Evolutionary conservation across 2,888 invertebrate species (phyloP), one percentile per base, ranked within the genome.

Genomic region (Brenthis daphne): DNA sequence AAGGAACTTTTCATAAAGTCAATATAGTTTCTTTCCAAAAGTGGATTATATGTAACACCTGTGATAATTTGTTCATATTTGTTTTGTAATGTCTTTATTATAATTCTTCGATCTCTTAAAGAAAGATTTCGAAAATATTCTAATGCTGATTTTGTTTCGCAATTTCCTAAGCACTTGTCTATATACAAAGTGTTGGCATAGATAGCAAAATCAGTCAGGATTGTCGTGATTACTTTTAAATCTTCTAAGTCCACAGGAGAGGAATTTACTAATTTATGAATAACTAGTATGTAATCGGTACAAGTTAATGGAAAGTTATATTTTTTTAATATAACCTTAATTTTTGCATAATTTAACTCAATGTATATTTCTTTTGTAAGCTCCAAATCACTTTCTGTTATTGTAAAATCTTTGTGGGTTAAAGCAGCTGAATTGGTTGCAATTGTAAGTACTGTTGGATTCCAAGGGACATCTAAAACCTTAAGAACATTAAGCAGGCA

Each of bases 381-480:
- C 43, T 77, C 68, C 72, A 77, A 80, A 77, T 92, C 92, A 53
- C 81, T 74, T 74, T 89, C 87, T 67, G 86, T 86, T 33, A 86
- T 77, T 56, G 88, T 90, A 77, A 88, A 92, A 68, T 89, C 90
- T 77, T 84, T 88, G 54, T 76, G 80, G 57, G 80, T 80, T 37
- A 86, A 82, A 58, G 86, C 83, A 69, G 89, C 88, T 74, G 88
- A 85, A 69, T 79, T 75, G 53, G 86, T 77, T 6, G 91, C 90
- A 72, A 90, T 76, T 55, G 86, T 82, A 57, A 83, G 75, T 48
- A 92, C 85, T 70, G 77, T 81, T 29, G 78, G 60, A 74, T 83
- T 83, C 92, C 92, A 92, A 66, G 92, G 92, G 1, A 92, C 92
- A 80, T 92, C 90, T 64, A 92, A 79, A 37, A 88, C 81, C 82